Conservation (phyloP, 35 echinoderm and acorn worm genomes). For the Ptychodera flava region DNA sequence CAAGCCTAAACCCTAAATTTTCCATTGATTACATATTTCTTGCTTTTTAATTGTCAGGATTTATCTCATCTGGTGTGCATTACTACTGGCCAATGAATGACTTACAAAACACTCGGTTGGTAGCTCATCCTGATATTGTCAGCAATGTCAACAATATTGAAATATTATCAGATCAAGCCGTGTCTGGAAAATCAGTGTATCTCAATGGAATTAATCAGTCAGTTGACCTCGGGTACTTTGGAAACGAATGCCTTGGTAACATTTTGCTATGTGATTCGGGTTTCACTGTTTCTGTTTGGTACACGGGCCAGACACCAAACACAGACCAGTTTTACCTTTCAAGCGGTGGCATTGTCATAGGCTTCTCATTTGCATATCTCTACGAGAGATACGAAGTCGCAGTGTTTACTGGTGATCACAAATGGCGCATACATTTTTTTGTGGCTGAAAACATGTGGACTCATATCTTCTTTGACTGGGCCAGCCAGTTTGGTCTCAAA, state of each 20-base stretch:
- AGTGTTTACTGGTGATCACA: not conserved
- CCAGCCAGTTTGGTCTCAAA: not conserved
- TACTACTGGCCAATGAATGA: not conserved
- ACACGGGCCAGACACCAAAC: not conserved
- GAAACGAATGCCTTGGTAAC: not conserved
- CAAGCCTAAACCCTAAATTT: no score
- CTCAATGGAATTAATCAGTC: not conserved
- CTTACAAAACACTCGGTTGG: not conserved
- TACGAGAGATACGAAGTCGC: not conserved
- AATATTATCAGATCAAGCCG: not conserved
- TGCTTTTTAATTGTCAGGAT: not conserved
- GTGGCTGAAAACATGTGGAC: not conserved
- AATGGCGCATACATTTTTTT: not conserved
- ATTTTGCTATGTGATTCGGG: not conserved
- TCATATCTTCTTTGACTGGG: not conserved
- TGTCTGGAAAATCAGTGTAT: not conserved
- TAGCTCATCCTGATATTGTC: not conserved
- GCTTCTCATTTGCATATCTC: not conserved
- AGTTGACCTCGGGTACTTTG: not conserved
- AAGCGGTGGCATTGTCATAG: not conserved
- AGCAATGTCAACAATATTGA: not conserved
- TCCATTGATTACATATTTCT: not conserved
- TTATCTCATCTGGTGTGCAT: not conserved
- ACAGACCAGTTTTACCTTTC: not conserved
- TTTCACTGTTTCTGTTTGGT: not conserved